Conservation (phyloP, 2,888 invertebrate species). For the Pachymerium ferrugineum region DNA sequence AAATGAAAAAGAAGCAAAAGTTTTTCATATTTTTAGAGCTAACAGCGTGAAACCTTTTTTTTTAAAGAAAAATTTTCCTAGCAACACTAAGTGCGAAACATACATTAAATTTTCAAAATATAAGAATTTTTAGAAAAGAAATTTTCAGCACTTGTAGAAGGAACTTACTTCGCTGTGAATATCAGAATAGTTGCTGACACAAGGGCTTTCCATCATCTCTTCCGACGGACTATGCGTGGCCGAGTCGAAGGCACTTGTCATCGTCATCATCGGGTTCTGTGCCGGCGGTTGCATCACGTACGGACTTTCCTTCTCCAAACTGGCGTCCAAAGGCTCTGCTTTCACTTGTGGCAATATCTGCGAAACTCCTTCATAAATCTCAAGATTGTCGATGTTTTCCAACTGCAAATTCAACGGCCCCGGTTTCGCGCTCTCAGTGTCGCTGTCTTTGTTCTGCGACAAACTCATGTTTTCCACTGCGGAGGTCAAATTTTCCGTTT, state of each 20-base stretch:
- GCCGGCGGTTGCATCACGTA: not conserved
- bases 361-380: not conserved
- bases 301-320: not conserved
- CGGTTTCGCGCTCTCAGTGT: not conserved
- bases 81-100: not conserved
- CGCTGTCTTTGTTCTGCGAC: no score
- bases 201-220: slow-evolving; percentile 61
- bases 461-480: no score
- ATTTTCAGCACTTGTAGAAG: no score
- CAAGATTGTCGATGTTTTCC: not conserved
- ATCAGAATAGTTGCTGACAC: slow-evolving; percentile 54
- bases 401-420: not conserved
- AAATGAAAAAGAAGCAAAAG: not conserved
- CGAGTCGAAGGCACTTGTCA: slow-evolving; percentile 47
- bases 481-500: no score
- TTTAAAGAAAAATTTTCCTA: not conserved
- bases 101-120: not conserved
- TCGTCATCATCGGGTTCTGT: not conserved
- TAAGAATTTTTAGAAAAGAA: not conserved
- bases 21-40: no score
- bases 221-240: slow-evolving; percentile 73
- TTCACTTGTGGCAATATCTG: not conserved
- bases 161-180: slow-evolving; percentile 60
- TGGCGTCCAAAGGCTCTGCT: not conserved
- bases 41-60: no score